Base-by-base conservation (phyloP, 2,888 invertebrate genomes). In the Nymphalis urticae region DNA sequence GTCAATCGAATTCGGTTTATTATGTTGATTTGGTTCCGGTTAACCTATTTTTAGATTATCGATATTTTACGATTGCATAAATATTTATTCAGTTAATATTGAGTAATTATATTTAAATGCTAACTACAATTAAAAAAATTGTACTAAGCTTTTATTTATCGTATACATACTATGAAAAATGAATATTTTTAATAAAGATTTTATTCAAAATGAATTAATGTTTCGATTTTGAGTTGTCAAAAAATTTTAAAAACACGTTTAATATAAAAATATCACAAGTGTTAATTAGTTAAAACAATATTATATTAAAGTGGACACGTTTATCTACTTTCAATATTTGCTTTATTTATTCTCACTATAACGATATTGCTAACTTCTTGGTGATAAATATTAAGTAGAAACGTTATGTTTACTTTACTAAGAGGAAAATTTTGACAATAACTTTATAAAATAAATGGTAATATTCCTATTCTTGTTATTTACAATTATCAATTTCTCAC, bases 1-100 rank as follows among this genome's bases (percentile, higher is more conserved):
- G 42, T 17, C 66, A 61, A 36, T 56, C 24, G 13, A 47, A 47
- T 61, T 64, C 24, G 48, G 53, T 48, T 32, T 32, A 17, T 58
- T 19, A n/a, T 42, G 21, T n/a, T 21, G 19, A n/a, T 62, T 61
- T 54, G 9, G 21, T 58, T 48, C 6, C 36, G 24, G n/a, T 7
- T 32, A 47, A 42, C n/a, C 8, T 19, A 32, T 24, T 42, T 58
- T 58, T 19, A n/a, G 9, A 1, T 27, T 56, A 32, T n/a, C 17
- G 5, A 10, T n/a, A 50, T 50, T 50, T 50, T 50, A 50, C 16
- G 4, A 48, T 8, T 32, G 27, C 27, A 32, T 32, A 32, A 32
- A 32, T 5, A 32, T 32, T 32, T 32, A 32, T 42, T 42, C 10
- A 42, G 50, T 50, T 50, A n/a, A 50, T n/a, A 16, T 50, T n/a